phyloP scores from a whole-genome alignment of 2,113 vertebrate species.

The Tylochromis polylepis region DNA sequence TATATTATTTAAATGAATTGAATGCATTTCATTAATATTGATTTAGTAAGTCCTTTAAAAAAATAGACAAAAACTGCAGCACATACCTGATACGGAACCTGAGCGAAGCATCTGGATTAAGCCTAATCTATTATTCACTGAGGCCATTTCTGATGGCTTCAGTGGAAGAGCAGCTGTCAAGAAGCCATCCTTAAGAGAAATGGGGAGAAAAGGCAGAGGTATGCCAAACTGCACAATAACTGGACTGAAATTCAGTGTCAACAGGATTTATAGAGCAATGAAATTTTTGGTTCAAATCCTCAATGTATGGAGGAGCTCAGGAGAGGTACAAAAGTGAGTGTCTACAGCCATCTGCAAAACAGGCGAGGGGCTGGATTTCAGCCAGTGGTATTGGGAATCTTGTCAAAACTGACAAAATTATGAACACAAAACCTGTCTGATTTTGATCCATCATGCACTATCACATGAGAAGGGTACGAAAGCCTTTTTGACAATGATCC shows the following conservation, averaged over 20 bases:
- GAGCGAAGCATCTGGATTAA: not conserved
- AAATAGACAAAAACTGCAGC: not conserved
- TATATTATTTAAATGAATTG: too few species aligned
- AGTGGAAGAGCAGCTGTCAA: not conserved
- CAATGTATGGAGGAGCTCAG: not conserved
- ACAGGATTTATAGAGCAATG: not conserved
- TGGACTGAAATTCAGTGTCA: not conserved
- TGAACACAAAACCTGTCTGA: too few species aligned
- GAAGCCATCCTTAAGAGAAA: not conserved
- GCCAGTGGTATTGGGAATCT: too few species aligned
- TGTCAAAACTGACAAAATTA: too few species aligned
- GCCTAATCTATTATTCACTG: not conserved
- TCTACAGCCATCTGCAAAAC: too few species aligned
- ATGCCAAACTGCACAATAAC: not conserved
- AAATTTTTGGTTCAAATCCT: not conserved
- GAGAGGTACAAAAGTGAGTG: too few species aligned
- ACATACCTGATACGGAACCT: not conserved
- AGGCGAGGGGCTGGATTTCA: too few species aligned
- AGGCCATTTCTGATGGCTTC: not conserved
- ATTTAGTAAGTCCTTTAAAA: not conserved
- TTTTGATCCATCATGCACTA: too few species aligned
- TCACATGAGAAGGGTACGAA: too few species aligned
- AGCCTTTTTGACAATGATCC: not conserved
- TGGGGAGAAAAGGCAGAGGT: not conserved
- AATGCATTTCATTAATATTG: too few species aligned